Conservation (phyloP, 2,888 invertebrate species). For the Chrysotoxum bicinctum region DNA sequence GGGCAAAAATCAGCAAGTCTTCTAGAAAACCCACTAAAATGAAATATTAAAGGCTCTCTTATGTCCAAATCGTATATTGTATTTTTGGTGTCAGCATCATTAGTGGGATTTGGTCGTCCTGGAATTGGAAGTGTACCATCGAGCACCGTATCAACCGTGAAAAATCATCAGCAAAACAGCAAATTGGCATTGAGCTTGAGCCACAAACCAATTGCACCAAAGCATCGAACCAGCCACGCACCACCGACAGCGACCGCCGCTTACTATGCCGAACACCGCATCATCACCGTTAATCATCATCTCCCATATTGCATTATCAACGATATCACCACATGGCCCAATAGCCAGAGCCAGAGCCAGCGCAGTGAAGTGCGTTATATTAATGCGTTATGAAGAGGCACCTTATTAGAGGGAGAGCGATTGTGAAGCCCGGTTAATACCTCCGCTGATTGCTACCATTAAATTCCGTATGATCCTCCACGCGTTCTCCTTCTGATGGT, state of each 20-base stretch:
- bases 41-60: background rate
- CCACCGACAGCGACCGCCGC: background rate
- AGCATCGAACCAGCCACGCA: background rate
- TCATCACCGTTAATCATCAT: slow-evolving; percentile 63
- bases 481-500: background rate
- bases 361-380: slow-evolving; percentile 62
- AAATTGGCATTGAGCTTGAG: slow-evolving; percentile 63
- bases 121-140: background rate
- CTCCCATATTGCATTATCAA: slow-evolving; percentile 51
- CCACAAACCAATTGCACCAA: slow-evolving; percentile 42
- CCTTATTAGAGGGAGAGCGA: slow-evolving; percentile 69
- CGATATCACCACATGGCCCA: slow-evolving; percentile 35
- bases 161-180: slow-evolving; percentile 70
- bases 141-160: slow-evolving; percentile 45
- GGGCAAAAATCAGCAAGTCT: background rate
- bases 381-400: slow-evolving; percentile 72
- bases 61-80: slow-evolving; percentile 11
- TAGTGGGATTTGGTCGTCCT: slow-evolving; percentile 35
- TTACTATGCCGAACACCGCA: slow-evolving; percentile 16
- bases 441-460: slow-evolving; percentile 71
- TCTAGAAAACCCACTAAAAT: background rate
- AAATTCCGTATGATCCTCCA: slow-evolving; percentile 53
- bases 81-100: slow-evolving; percentile 64
- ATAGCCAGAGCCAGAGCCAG: slow-evolving; percentile 9
- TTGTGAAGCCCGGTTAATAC: slow-evolving; percentile 62